Evolutionary conservation across 1,140 invertebrate species (phyloP), one percentile per base, ranked within the genome.

Genomic region (Drosophila nigrodunni): DNA sequence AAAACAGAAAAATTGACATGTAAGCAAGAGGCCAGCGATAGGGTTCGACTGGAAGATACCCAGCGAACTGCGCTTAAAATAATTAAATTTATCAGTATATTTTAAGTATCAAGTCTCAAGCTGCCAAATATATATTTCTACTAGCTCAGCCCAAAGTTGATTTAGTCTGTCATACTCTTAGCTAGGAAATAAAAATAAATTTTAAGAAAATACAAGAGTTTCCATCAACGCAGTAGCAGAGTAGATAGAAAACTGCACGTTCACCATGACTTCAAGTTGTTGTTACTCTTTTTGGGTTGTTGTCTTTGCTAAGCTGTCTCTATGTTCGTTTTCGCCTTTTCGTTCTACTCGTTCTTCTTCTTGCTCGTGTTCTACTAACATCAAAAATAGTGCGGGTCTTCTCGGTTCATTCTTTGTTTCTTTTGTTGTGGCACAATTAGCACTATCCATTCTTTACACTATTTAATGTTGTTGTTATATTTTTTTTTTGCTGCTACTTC

Each of bases 381-480:
- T 69, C 71, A 73, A 73, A 30, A 73, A 73, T 54, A 67, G 64
- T 60, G 21, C 57, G 57, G 50, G 34, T 41, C 47, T 58, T 49
- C 57, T 67, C 9, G 21, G 47, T 25, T 62, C 34, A 39, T n/a
- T 64, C 21, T 57, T 72, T 72, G 52, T 73, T 61, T 52, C 47
- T 74, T 68, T 68, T 68, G 65, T 68, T 68, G 57, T 58, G 65
- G 71, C 71, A 74, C 71, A 74, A 74, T 74, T 74, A 74, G 71
- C 71, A 69, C 41, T 55, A 41, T 69, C 65, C 65, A 74, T 74
- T 74, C 71, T 74, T 55, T 34, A 34, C 46, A 57, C 65, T 55
- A 57, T 43, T 65, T 74, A 68, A 61, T 74, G 49, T 46, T 54
- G 13, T 37, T 61, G 30, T 60, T 69, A 11, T 44, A 52, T 3